These are phyloP conservation scores for Volucella inflata DNA, from an alignment of 2,888 invertebrate species.

Conservation along the genomic window DNA sequence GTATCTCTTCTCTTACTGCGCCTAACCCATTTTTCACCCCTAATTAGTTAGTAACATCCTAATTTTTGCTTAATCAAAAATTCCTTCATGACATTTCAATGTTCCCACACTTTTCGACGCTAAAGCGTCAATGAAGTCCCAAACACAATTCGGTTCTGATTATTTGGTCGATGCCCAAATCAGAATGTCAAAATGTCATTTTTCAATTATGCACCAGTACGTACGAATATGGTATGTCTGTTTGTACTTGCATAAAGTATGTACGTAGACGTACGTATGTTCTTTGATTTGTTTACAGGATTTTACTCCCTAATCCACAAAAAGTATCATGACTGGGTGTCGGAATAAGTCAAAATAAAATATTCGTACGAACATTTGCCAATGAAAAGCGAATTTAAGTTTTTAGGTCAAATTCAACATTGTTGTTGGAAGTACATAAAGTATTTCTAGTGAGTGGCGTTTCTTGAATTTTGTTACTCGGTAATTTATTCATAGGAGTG, in stretches of 20 bases:
- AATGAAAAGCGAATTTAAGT: conserved; percentile 9
- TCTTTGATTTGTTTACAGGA: neutral
- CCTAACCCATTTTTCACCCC: too few relatives aligned
- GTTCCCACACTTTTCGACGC: too few relatives aligned
- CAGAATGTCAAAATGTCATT: neutral
- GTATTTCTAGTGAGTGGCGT: neutral
- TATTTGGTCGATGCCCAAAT: conserved; percentile 15
- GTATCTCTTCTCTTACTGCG: too few relatives aligned
- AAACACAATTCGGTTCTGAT: neutral
- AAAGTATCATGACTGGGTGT: neutral
- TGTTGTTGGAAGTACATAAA: neutral
- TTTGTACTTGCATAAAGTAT: too few relatives aligned
- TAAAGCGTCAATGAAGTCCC: neutral
- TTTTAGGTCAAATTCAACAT: conserved; percentile 13
- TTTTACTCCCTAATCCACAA: neutral
- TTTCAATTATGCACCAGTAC: too few relatives aligned
- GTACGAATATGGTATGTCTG: too few relatives aligned
- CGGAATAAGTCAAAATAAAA: neutral
- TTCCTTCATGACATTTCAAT: too few relatives aligned
- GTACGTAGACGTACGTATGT: too few relatives aligned
- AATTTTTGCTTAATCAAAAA: too few relatives aligned
- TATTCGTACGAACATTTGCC: neutral
- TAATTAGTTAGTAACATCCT: too few relatives aligned
- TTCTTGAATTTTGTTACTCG: neutral
- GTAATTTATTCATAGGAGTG: conserved; percentile 9